These are phyloP conservation scores for Siderastrea radians DNA, from an alignment of 92 coral and sea anemone genomes.

Conservation along the genomic window DNA sequence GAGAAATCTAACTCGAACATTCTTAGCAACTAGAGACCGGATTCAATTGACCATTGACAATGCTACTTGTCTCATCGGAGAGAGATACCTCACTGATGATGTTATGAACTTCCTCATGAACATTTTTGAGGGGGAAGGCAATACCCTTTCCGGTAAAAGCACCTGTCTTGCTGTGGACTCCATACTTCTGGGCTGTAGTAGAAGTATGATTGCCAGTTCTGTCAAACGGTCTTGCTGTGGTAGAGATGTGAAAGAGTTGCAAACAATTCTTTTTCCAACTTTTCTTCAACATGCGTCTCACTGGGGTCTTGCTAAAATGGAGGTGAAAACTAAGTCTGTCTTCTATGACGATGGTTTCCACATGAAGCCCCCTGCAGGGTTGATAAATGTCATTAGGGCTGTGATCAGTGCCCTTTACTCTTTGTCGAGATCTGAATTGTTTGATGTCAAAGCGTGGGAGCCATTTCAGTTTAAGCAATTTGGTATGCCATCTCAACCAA, in stretches of 20 bases:
- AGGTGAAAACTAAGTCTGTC: constrained; percentile 16
- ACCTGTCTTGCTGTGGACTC: constrained; percentile 36
- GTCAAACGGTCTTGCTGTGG: constrained; percentile 10
- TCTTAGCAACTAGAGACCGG: constrained; percentile 33
- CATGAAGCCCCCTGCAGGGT: constrained; percentile 9
- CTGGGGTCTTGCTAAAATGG: constrained; percentile 46
- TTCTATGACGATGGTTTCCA: constrained; percentile 35
- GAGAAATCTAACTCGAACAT: constrained; percentile 6
- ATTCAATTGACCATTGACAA: constrained; percentile 48
- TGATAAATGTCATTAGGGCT: background rate
- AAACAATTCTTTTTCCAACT: constrained; percentile 27
- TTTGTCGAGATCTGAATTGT: constrained; percentile 15
- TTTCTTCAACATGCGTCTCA: constrained; percentile 28
- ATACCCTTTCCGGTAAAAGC: background rate
- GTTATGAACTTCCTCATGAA: constrained; percentile 35
- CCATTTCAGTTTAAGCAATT: constrained; percentile 16
- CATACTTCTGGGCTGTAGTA: constrained; percentile 5
- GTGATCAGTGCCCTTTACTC: constrained; percentile 4
- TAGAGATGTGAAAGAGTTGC: constrained; percentile 18
- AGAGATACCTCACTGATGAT: constrained; percentile 21
- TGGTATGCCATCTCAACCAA: constrained; percentile 64
- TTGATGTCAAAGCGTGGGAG: constrained; percentile 20
- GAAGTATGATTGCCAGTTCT: constrained; percentile 21
- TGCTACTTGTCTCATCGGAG: constrained; percentile 40
- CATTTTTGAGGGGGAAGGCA: constrained; percentile 35